phyloP scores from a whole-genome alignment of 2,797 vertebrate species.

The Halcyon smyrnensis region DNA sequence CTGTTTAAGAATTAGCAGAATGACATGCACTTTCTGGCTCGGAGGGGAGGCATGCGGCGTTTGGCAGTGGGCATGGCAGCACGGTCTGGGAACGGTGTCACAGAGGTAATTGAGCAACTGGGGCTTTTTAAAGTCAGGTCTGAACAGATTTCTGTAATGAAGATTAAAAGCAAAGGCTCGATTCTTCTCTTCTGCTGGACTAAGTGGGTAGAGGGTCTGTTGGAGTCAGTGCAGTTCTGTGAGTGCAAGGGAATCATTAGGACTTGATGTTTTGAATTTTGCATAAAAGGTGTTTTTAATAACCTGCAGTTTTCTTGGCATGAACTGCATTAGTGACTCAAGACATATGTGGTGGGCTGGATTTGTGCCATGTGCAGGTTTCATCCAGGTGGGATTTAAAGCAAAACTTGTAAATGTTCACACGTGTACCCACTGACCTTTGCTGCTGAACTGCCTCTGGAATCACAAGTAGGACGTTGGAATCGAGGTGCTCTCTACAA shows the following conservation, averaged over 20 bases:
- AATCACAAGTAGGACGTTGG: neutral
- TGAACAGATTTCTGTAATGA: neutral
- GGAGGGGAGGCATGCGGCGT: neutral
- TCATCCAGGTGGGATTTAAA: neutral
- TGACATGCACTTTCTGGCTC: neutral
- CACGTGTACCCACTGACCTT: neutral
- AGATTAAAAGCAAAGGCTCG: neutral
- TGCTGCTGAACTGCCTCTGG: neutral
- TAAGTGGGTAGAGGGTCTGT: neutral
- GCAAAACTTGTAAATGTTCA: neutral
- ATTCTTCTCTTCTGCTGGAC: neutral
- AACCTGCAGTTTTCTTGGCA: neutral
- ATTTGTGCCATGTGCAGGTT: neutral
- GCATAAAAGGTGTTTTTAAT: neutral
- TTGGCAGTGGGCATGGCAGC: neutral
- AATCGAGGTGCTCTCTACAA: neutral
- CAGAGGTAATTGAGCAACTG: neutral
- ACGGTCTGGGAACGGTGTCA: neutral
- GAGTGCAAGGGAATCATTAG: neutral
- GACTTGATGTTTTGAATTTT: neutral
- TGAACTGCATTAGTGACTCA: neutral
- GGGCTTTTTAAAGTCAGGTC: neutral
- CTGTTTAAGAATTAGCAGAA: conserved; percentile 28
- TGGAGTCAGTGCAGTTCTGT: neutral
- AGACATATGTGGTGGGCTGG: neutral